Conservation (phyloP, 2,113 vertebrate species). For the Phoenicopterus ruber region DNA sequence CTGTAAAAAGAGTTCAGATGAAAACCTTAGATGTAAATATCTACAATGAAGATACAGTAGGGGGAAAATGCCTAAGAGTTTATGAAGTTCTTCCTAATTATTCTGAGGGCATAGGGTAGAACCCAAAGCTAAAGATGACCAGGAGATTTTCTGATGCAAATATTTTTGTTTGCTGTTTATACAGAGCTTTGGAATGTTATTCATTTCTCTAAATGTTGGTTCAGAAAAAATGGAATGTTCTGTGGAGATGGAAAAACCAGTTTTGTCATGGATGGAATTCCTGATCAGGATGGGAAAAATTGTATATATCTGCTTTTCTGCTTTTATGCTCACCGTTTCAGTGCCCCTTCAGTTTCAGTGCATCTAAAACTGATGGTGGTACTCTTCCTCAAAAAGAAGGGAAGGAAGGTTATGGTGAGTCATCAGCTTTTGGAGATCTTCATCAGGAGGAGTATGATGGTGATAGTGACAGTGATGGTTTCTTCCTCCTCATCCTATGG, state of each 20-base stretch:
- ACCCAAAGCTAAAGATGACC: not conserved
- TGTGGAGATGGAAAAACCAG: not conserved
- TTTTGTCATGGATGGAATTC: not conserved
- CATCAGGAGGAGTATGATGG: not conserved
- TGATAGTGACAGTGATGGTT: not conserved
- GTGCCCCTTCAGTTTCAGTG: not conserved
- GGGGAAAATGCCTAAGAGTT: not conserved
- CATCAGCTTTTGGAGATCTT: not conserved
- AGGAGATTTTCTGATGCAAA: not conserved
- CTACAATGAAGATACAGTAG: not conserved
- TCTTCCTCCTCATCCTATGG: not conserved
- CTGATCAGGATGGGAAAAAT: not conserved
- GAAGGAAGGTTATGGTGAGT: not conserved
- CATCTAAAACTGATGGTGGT: not conserved
- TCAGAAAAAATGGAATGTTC: not conserved
- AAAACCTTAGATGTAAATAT: not conserved
- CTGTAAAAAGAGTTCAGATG: not conserved
- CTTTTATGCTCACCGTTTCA: not conserved
- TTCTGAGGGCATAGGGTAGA: not conserved
- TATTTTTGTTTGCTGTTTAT: not conserved
- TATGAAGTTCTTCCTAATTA: not conserved
- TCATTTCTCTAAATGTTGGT: not conserved
- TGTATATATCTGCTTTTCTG: not conserved
- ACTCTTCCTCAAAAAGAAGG: not conserved
- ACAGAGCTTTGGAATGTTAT: not conserved